Evolutionary conservation across 2,797 vertebrate species (phyloP).

Genomic region (Thalassophryne amazonica): DNA sequence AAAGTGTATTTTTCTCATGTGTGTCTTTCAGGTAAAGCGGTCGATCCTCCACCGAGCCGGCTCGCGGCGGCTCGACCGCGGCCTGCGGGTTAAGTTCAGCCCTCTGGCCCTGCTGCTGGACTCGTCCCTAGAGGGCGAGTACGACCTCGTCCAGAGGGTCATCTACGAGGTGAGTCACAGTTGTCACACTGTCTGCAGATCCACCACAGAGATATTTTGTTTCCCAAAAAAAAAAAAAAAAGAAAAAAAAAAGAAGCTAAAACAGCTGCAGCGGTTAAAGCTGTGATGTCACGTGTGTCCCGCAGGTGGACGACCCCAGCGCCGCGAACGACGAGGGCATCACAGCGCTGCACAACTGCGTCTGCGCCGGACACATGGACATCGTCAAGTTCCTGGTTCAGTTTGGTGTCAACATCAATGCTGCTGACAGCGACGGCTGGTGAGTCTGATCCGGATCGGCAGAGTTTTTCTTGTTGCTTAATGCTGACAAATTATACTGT

Average conservation of each 20-base stretch:
- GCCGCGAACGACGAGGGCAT: slow-evolving; percentile 94
- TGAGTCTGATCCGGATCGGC: too few species aligned
- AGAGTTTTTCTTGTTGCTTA: too few species aligned
- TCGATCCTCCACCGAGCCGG: slow-evolving; percentile 86
- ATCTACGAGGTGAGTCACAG: slow-evolving; percentile 88
- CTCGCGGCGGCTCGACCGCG: slow-evolving; percentile 80
- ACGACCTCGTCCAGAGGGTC: slow-evolving; percentile 95
- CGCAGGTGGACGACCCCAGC: slow-evolving; percentile 92
- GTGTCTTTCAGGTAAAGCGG: slow-evolving; percentile 81
- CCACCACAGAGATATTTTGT: not conserved
- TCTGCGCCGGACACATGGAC: slow-evolving; percentile 92
- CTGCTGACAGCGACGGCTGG: slow-evolving; percentile 96
- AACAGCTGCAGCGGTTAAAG: too few species aligned
- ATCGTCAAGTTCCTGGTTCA: slow-evolving; percentile 95
- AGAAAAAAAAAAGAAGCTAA: too few species aligned
- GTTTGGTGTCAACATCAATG: slow-evolving; percentile 93
- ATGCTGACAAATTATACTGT: too few species aligned
- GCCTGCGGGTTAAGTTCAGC: slow-evolving; percentile 90
- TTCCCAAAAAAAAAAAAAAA: too few species aligned
- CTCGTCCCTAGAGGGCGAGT: slow-evolving; percentile 94
- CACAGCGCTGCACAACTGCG: slow-evolving; percentile 93
- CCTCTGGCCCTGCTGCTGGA: slow-evolving; percentile 91
- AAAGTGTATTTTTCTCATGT: too few species aligned
- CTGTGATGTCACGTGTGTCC: not conserved
- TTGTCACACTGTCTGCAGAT: not conserved